These are phyloP conservation scores for Petrocephalus schoutedeni DNA, from an alignment of 2,797 vertebrate genomes.

Conservation along the genomic window DNA sequence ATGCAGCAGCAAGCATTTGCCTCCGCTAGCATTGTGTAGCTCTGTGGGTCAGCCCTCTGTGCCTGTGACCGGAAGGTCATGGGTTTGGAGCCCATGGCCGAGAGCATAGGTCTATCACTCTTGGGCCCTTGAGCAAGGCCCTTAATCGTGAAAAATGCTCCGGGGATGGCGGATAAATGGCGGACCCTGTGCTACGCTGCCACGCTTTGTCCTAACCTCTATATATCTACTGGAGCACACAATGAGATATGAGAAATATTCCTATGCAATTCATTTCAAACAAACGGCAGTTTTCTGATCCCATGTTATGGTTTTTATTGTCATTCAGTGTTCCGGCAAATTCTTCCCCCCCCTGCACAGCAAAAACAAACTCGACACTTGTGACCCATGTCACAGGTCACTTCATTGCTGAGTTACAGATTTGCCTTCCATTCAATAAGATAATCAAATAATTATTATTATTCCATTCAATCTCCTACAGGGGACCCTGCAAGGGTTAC, in stretches of 20 bases:
- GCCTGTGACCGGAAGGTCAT: no score
- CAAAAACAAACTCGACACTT: not conserved
- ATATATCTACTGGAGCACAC: not conserved
- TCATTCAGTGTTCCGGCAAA: not conserved
- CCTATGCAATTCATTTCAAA: not conserved
- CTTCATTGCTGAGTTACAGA: not conserved
- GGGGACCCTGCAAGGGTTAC: not conserved
- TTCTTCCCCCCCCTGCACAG: not conserved
- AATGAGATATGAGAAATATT: not conserved
- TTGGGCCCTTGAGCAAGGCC: not conserved
- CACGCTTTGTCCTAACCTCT: not conserved
- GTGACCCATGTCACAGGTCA: not conserved
- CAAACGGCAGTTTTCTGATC: not conserved
- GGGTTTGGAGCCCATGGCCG: no score
- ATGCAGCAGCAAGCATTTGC: no score
- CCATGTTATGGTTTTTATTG: not conserved
- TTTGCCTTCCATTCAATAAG: constrained; percentile 2
- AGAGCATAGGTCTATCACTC: not conserved
- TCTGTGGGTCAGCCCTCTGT: no score
- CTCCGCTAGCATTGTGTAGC: no score
- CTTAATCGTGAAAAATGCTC: not conserved
- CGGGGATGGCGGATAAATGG: not conserved
- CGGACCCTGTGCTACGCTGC: not conserved
- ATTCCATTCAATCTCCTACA: constrained; percentile 1
- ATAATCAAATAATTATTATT: constrained; percentile 20